phyloP scores from a whole-genome alignment of 2,113 vertebrate species.

The Megaleporinus macrocephalus region DNA sequence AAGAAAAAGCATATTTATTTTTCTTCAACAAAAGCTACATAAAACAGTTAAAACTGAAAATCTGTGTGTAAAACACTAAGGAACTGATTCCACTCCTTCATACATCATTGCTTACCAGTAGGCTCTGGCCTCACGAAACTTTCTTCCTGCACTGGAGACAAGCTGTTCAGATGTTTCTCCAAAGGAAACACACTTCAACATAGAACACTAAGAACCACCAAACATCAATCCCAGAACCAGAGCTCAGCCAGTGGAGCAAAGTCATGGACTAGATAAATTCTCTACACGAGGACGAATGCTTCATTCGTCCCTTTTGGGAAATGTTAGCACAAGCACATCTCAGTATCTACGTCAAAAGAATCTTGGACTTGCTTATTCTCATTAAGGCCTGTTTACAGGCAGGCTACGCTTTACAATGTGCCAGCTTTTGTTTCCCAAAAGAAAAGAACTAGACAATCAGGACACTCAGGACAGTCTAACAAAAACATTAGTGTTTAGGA shows the following conservation, averaged over 20 bases:
- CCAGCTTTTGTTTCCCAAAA: not conserved
- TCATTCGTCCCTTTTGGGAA: conserved; percentile 41
- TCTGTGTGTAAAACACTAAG: not conserved
- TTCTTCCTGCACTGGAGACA: conserved; percentile 74
- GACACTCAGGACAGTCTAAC: not conserved
- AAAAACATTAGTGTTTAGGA: too few relatives aligned
- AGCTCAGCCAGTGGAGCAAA: conserved; percentile 60
- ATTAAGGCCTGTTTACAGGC: not conserved
- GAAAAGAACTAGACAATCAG: not conserved
- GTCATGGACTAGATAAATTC: conserved; percentile 53
- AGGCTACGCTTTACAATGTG: not conserved
- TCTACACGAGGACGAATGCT: not conserved
- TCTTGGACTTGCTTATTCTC: not conserved
- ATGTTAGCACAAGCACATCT: not conserved
- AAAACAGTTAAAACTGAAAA: too few relatives aligned
- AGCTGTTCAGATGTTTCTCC: conserved; percentile 65
- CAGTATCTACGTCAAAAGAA: not conserved
- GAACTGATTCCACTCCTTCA: conserved; percentile 24
- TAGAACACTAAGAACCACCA: conserved; percentile 45
- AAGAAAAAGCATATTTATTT: too few relatives aligned
- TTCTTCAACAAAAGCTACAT: too few relatives aligned
- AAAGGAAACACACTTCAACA: conserved; percentile 41
- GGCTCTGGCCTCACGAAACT: conserved; percentile 69
- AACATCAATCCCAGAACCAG: conserved; percentile 51
- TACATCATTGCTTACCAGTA: conserved; percentile 73